Percentiles rank a stretch among this genome's conserved stretches.
phyloP scores from a whole-genome alignment of 2,797 vertebrate genomes.

The Danio jaintianensis region DNA sequence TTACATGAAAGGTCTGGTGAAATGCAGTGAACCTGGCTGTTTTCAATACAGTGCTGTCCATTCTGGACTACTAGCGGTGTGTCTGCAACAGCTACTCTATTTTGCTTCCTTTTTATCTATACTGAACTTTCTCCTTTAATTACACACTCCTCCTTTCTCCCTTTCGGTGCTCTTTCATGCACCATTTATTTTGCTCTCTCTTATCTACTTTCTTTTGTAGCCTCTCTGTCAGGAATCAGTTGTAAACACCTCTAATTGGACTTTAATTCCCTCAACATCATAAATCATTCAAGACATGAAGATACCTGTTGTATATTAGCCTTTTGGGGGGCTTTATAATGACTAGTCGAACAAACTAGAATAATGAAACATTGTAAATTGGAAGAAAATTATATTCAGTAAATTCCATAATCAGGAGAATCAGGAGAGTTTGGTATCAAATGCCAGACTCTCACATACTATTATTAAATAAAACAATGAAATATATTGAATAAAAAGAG shows the following conservation, averaged over 20 bases:
- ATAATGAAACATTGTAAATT: not conserved
- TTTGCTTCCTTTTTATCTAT: constrained; percentile 26
- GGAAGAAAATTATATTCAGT: not conserved
- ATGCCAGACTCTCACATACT: not conserved
- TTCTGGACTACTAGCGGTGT: not conserved
- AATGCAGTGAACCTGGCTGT: constrained; percentile 10
- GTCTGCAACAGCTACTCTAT: constrained; percentile 24
- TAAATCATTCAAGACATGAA: constrained; percentile 46
- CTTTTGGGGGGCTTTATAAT: constrained; percentile 28
- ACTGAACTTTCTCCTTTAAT: constrained; percentile 8
- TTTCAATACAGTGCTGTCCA: not conserved
- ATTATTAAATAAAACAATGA: not conserved
- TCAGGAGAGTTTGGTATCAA: no score
- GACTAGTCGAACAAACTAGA: constrained; percentile 15
- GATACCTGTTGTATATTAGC: not conserved
- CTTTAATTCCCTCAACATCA: constrained; percentile 49
- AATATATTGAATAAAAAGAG: not conserved
- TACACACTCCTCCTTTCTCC: not conserved
- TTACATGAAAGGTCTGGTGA: constrained; percentile 1
- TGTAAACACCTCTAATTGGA: constrained; percentile 53
- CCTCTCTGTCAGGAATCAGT: constrained; percentile 47
- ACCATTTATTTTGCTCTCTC: constrained; percentile 14
- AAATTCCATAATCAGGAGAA: no score
- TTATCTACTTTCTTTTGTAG: constrained; percentile 42
- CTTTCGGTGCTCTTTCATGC: constrained; percentile 41